Base-by-base conservation (phyloP, 2,888 invertebrate genomes). In the Pyrocoelia pectoralis region DNA sequence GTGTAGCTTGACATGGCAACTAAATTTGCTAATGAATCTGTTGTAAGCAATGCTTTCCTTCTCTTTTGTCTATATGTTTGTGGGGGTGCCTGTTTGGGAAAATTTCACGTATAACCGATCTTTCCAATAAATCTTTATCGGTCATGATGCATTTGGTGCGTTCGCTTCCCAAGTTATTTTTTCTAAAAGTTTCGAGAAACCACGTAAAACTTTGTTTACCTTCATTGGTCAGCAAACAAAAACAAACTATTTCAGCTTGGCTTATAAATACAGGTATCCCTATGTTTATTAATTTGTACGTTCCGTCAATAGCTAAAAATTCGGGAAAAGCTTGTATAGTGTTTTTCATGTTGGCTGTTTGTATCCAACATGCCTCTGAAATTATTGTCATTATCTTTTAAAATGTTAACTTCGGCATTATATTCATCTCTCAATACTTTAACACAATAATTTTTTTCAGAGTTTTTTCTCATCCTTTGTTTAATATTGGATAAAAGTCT, bases 251-350 rank as follows among this genome's bases (percentile, higher is more conserved):
- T 24, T 55, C 46, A 28, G 15, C 40, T 28, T 55, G 56, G 12
- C 55, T 5, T 4, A 55, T n/a, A 28, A 55, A 55, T 18, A 54
- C 43, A 28, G 46, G 43, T 19, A 55, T 15, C 8, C 55, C 55
- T 24, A 46, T 13, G 9, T 43, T 46, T 9, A 46, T 2, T 55
- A 55, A 46, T 55, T 55, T 43, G 12, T 55, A 55, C 1, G 40
- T 53, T 3, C 13, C 56, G 14, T 56, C 49, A 8, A 56, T n/a
- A n/a, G 19, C 38, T 10, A 56, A 5, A 29, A 56, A 56, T 33
- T 48, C 49, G 1, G 56, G 49, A 24, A 19, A 56, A 13, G 28
- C 46, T 18, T 9, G 1, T 8, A 48, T 13, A 1, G 46, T 56
- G 12, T 15, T 56, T 48, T 56, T 56, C 48, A 56, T 56, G 8